phyloP scores from a whole-genome alignment of 2,888 invertebrate genomes.

The Reticulitermes lucifugus region DNA sequence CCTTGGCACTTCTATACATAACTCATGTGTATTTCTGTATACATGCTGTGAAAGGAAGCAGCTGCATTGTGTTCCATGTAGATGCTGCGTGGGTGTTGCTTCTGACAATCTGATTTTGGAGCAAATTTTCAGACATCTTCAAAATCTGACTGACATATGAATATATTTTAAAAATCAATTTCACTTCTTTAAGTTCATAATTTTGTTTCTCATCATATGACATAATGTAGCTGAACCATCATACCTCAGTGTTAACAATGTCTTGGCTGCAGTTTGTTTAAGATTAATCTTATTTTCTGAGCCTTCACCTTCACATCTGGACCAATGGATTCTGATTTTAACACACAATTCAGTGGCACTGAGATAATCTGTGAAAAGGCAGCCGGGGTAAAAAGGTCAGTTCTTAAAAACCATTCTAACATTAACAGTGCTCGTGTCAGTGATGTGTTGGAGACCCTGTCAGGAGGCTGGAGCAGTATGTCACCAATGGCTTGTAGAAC shows the following conservation, averaged over 20 bases:
- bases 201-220: too few species aligned
- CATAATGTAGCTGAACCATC: too few species aligned
- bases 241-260: not conserved
- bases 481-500: constrained; percentile 45
- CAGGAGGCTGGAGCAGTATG: constrained; percentile 4
- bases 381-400: constrained; percentile 45
- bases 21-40: too few species aligned
- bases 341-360: constrained; percentile 11
- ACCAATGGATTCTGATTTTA: not conserved
- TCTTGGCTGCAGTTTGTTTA: constrained; percentile 36
- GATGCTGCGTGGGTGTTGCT: too few species aligned
- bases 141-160: too few species aligned
- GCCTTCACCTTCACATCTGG: constrained; percentile 44
- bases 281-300: constrained; percentile 48
- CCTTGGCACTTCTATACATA: too few species aligned
- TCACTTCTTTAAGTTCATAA: too few species aligned
- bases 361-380: constrained; percentile 27
- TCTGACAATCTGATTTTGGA: too few species aligned
- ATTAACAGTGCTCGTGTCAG: constrained; percentile 47
- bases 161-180: too few species aligned
- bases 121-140: too few species aligned
- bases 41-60: too few species aligned
- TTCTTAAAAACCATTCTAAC: constrained; percentile 53
- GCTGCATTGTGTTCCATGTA: too few species aligned
- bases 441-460: not conserved